Conservation (phyloP, 2,888 invertebrate genomes). For the Pammene fasciana region DNA sequence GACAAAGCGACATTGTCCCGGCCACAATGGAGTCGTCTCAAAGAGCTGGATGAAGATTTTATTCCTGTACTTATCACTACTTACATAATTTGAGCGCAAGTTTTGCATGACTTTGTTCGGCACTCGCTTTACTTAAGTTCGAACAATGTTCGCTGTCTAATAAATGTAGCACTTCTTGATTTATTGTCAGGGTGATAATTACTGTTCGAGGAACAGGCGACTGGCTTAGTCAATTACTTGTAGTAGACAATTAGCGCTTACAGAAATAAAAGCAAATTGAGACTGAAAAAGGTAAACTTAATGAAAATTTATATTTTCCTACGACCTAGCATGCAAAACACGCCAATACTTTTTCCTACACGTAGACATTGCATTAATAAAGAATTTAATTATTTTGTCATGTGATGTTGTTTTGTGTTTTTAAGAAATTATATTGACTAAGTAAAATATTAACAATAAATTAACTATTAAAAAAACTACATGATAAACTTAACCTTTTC, state of each 20-base stretch:
- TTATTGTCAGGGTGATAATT: conserved; percentile 15
- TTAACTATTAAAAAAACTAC: no score
- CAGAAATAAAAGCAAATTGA: background rate
- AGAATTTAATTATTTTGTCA: no score
- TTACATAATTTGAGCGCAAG: conserved; percentile 41
- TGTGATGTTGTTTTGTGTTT: no score
- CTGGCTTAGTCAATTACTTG: background rate
- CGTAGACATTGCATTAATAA: no score
- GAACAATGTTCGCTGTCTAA: conserved; percentile 37
- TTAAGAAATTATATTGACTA: no score
- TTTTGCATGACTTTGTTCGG: conserved; percentile 40
- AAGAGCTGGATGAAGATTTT: conserved; percentile 40
- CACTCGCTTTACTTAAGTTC: conserved; percentile 22
- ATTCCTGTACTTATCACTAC: conserved; percentile 41
- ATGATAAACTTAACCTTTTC: no score
- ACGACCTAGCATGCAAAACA: no score
- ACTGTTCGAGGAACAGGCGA: background rate
- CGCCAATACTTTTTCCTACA: no score
- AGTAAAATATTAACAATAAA: no score
- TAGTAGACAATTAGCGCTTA: background rate
- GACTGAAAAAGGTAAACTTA: background rate
- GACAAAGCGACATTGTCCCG: conserved; percentile 38
- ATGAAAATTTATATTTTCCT: no score
- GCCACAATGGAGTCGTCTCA: conserved; percentile 35
- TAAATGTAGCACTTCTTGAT: conserved; percentile 28